Conservation (phyloP, 2,113 vertebrate genomes). For the Ctenodactylus gundi region DNA sequence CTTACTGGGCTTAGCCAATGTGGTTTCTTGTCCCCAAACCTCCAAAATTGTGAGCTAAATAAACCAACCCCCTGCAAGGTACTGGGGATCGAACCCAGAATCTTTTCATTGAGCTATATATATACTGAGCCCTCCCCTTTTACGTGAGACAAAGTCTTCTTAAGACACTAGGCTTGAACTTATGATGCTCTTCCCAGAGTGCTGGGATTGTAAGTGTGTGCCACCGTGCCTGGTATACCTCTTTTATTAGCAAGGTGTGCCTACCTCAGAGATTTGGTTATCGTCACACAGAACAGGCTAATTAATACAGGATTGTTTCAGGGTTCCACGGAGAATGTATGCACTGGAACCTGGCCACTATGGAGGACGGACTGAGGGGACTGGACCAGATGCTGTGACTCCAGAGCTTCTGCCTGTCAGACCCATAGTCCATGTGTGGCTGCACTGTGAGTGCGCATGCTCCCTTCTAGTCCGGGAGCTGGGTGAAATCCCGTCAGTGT, state of each 20-base stretch:
- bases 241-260: not conserved
- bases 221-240: too few relatives aligned
- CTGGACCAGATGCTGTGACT: not conserved
- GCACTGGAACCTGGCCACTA: not conserved
- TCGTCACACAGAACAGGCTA: not conserved
- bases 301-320: fast-evolving
- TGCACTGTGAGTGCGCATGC: fast-evolving
- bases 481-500: fast-evolving
- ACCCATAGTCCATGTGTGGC: fast-evolving
- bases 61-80: too few relatives aligned
- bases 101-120: too few relatives aligned
- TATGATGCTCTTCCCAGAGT: too few relatives aligned
- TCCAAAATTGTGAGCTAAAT: not conserved
- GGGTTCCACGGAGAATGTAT: not conserved
- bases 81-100: too few relatives aligned
- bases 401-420: not conserved
- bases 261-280: not conserved
- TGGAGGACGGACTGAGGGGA: too few relatives aligned
- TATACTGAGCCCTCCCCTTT: too few relatives aligned
- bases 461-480: too few relatives aligned
- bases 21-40: not conserved
- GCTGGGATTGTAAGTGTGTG: too few relatives aligned
- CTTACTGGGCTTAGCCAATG: not conserved
- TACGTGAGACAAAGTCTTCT: too few relatives aligned
- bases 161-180: too few relatives aligned